phyloP scores from a whole-genome alignment of 2,888 invertebrate genomes.

The Dasypolia templi region DNA sequence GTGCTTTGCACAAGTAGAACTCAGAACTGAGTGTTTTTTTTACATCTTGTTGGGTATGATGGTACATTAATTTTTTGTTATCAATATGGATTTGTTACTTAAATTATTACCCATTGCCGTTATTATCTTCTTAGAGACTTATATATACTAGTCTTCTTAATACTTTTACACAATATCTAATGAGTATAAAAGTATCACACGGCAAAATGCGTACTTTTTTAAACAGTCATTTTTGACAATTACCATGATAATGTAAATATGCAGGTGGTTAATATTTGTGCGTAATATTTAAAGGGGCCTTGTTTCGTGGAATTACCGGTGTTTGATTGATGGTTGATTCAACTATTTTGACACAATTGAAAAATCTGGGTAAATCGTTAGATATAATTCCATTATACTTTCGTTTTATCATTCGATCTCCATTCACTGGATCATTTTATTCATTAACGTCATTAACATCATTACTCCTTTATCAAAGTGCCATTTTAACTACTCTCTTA shows the following conservation, averaged over 20 bases:
- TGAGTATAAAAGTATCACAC: constrained; percentile 49
- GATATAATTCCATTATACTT: constrained; percentile 14
- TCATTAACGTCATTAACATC: constrained; percentile 33
- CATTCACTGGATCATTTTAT: constrained; percentile 25
- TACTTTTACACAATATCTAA: constrained; percentile 50
- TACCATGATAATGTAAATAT: constrained; percentile 71
- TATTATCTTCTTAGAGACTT: constrained; percentile 41
- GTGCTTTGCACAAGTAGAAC: constrained; percentile 50
- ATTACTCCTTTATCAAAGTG: constrained; percentile 53
- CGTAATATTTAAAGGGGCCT: constrained; percentile 68
- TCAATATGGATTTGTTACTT: constrained; percentile 63
- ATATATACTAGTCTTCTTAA: constrained; percentile 47
- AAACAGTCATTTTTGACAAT: constrained; percentile 64
- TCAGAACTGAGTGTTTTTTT: constrained; percentile 47
- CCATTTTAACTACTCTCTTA: constrained; percentile 74
- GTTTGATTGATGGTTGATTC: constrained; percentile 30
- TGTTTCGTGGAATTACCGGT: constrained; percentile 53
- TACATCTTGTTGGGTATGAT: constrained; percentile 59
- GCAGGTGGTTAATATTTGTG: constrained; percentile 60
- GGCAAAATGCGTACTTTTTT: constrained; percentile 61
- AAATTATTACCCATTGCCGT: constrained; percentile 58
- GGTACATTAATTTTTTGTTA: constrained; percentile 62
- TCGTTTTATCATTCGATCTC: constrained; percentile 26
- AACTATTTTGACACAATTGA: constrained; percentile 23
- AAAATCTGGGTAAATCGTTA: constrained; percentile 32